These are phyloP conservation scores for Loris lydekkerianus DNA, from an alignment of 2,797 vertebrate species.

Conservation along the genomic window DNA sequence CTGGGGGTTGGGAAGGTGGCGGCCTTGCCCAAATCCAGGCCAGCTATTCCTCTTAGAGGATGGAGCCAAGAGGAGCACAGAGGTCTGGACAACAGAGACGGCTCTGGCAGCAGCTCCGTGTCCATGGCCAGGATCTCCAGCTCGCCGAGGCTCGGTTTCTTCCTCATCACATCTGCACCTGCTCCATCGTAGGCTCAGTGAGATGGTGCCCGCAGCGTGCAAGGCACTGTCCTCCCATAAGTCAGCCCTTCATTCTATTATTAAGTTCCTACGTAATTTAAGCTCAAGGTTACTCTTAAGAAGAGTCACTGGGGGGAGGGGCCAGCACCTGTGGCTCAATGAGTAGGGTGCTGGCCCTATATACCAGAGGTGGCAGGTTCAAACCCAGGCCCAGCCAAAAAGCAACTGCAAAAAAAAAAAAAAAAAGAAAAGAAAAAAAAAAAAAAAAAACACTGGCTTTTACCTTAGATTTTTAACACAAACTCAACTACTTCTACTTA, in stretches of 20 bases:
- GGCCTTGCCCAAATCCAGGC: rapidly evolving
- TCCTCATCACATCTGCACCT: rapidly evolving
- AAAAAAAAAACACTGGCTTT: too few relatives aligned
- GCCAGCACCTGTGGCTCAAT: too few relatives aligned
- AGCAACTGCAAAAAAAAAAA: too few relatives aligned
- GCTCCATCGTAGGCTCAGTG: background rate
- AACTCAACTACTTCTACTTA: background rate
- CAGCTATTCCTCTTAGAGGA: background rate
- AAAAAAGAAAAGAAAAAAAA: too few relatives aligned
- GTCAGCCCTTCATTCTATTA: rapidly evolving
- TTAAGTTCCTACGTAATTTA: background rate
- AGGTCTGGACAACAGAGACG: background rate
- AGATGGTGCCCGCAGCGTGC: rapidly evolving
- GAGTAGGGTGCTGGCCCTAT: too few relatives aligned
- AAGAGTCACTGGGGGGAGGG: background rate
- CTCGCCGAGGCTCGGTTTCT: background rate
- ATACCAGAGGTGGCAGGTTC: too few relatives aligned
- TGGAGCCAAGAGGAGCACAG: background rate
- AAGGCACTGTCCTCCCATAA: rapidly evolving
- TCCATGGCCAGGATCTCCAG: rapidly evolving
- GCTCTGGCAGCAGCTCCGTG: too few relatives aligned
- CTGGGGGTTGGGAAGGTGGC: background rate
- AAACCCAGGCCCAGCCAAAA: too few relatives aligned
- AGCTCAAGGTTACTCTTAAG: background rate
- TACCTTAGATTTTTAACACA: background rate